Evolutionary conservation across 37 sponge, comb jelly and placozoan species (phyloP).

Genomic region (Spongia lamella): DNA sequence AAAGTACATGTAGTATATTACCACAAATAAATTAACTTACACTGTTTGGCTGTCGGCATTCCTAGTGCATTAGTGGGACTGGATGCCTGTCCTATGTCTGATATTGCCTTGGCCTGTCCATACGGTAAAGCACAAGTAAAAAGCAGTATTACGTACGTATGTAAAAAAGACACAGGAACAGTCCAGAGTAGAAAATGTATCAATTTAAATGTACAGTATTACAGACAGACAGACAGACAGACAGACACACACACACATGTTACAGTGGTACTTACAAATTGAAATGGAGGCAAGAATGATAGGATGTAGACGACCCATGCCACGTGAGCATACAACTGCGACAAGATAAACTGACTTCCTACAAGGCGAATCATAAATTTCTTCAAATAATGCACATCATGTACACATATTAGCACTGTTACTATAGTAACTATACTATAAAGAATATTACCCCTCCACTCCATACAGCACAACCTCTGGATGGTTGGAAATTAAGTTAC

Average conservation of each 20-base stretch:
- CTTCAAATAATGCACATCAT: no score
- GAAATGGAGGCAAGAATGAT: slow-evolving; percentile 80
- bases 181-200: background rate
- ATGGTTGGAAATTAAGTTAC: no score
- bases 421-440: no score
- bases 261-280: slow-evolving; percentile 50
- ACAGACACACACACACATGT: background rate
- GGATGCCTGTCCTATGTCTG: slow-evolving; percentile 64
- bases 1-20: no score
- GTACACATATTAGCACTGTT: no score
- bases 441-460: no score
- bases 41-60: slow-evolving; percentile 4
- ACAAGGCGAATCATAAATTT: background rate
- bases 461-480: no score
- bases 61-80: slow-evolving; percentile 62
- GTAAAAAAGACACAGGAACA: background rate
- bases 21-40: no score
- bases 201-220: background rate
- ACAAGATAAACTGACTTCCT: slow-evolving; percentile 73
- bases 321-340: slow-evolving; percentile 50
- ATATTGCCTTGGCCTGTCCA: slow-evolving; percentile 71
- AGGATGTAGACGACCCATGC: slow-evolving; percentile 43
- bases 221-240: slow-evolving; percentile 1
- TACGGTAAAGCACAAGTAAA: slow-evolving; percentile 1
- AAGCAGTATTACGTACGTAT: background rate